Evolutionary conservation across 2,113 vertebrate genomes (phyloP), one percentile per base, ranked within the genome.

Genomic region (Cyprinodon tularosa): DNA sequence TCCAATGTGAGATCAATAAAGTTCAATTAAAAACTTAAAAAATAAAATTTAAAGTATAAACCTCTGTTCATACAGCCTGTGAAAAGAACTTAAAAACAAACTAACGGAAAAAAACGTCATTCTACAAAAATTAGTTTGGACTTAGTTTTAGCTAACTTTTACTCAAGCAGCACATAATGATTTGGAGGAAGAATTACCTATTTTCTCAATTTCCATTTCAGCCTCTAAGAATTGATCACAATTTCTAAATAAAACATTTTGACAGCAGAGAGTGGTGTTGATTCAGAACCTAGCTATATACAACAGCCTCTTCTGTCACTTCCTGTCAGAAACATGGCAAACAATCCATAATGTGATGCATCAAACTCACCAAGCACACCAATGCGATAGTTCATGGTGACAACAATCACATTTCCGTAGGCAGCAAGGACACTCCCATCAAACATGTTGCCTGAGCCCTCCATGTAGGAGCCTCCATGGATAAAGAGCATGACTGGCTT

Each of bases 301-400:
- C 39, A 11, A 42, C 8, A 17, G 15, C 44, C 2, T 20, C 40
- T 40, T 59, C 38, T 39, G 65, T 59, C 6, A 11, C 38, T 37
- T 40, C 48, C 20, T 39, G 67, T 48, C 5, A 10, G 14, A 22
- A 40, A 45, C 13, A 38, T 68, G 48, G 10, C 17, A 42, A 37
- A 57, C 17, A 39, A 5, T 8, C 6, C 10, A n/a, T 57, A 9
- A n/a, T 9, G 45, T 17, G 68, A 39, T 48, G 37, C 45, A 10
- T 12, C 68, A 72, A 29, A 94, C 94, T 93, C 93, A 98, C 96
- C 96, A 15, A 97, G 95, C 74, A 98, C 96, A 37, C 96, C 96
- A n/a, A 98, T 94, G 3, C 96, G 94, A 91, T 98, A 98, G 95
- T 98, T 98, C 93, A 98, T 95, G 62, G 96, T 97, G 88, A 96